Evolutionary conservation across 2,888 invertebrate species (phyloP).

Genomic region (Ligdia adustata): DNA sequence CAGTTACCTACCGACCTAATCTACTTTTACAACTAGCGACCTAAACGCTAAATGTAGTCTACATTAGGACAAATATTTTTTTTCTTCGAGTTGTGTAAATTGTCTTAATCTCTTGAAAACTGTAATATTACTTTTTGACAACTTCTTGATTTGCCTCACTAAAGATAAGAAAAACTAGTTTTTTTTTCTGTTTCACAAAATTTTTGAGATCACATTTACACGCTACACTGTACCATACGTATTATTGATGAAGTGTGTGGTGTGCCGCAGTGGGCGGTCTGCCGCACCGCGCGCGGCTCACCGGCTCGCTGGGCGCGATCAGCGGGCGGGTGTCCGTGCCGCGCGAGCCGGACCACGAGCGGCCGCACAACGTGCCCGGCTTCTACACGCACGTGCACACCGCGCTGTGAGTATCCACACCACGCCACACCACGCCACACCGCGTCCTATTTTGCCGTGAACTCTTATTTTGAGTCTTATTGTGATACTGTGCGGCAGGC

Average conservation of each 20-base stretch:
- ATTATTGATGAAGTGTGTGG: constrained; percentile 1
- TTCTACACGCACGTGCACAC: constrained; percentile 64
- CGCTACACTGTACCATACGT: too few species aligned
- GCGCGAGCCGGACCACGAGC: constrained; percentile 69
- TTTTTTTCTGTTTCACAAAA: too few species aligned
- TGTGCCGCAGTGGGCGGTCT: constrained; percentile 53
- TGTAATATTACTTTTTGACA: too few species aligned
- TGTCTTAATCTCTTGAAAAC: too few species aligned
- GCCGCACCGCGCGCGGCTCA: constrained; percentile 64
- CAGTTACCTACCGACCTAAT: constrained; percentile 36
- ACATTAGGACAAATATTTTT: too few species aligned
- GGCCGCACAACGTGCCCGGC: constrained; percentile 75
- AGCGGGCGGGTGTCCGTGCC: constrained; percentile 62
- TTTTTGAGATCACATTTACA: too few species aligned
- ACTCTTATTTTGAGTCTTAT: background rate
- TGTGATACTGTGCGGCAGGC: constrained; percentile 46
- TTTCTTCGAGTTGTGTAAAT: background rate
- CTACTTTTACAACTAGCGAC: too few species aligned
- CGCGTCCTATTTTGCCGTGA: too few species aligned
- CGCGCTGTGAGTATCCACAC: constrained; percentile 54
- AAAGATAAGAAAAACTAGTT: too few species aligned
- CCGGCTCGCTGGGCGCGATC: constrained; percentile 77
- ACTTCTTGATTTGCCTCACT: too few species aligned
- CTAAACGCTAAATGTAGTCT: too few species aligned
- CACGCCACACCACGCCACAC: background rate